A percentile compares a stretch with the other conserved stretches of the same genome.
These are phyloP conservation scores for Panzeria rudis DNA, from an alignment of 2,888 invertebrate species.

Conservation along the genomic window DNA sequence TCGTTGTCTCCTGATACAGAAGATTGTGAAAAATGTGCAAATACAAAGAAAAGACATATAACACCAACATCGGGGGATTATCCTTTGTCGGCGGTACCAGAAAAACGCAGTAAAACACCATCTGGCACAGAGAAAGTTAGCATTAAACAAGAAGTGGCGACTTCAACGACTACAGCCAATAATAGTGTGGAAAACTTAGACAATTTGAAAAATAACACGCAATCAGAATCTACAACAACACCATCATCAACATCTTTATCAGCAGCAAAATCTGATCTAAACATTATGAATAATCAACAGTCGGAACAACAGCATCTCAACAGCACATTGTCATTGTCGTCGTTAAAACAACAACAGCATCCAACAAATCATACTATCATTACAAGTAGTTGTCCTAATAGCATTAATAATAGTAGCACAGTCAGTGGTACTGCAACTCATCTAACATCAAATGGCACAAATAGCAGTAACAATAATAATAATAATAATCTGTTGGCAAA, in stretches of 20 bases:
- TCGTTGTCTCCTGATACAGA: slow-evolving; percentile 83
- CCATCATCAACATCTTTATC: slow-evolving; percentile 53
- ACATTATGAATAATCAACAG: slow-evolving; percentile 49
- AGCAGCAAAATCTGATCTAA: slow-evolving; percentile 36
- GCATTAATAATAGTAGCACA: slow-evolving; percentile 38
- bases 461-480: slow-evolving; percentile 65
- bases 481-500: slow-evolving; percentile 65
- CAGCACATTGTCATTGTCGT: neutral
- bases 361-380: slow-evolving; percentile 47
- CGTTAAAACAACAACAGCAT: slow-evolving; percentile 32
- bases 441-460: slow-evolving; percentile 66
- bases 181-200: slow-evolving; percentile 57
- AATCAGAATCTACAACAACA: slow-evolving; percentile 71
- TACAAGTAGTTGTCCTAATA: slow-evolving; percentile 66
- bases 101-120: slow-evolving; percentile 78
- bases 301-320: slow-evolving; percentile 36
- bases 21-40: slow-evolving; percentile 83
- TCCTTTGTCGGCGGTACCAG: slow-evolving; percentile 78
- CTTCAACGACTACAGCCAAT: slow-evolving; percentile 76
- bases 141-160: slow-evolving; percentile 79
- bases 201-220: slow-evolving; percentile 50
- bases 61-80: slow-evolving; percentile 77
- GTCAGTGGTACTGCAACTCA: slow-evolving; percentile 28
- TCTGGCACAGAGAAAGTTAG: slow-evolving; percentile 57
- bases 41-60: slow-evolving; percentile 79